A percentile compares a stretch with the other conserved stretches of the same genome.
These are phyloP conservation scores for Aurelia aurita complex sp. Pacific DNA, from an alignment of 30 jellyfish, hydroid and myxozoan genomes.

Conservation along the genomic window DNA sequence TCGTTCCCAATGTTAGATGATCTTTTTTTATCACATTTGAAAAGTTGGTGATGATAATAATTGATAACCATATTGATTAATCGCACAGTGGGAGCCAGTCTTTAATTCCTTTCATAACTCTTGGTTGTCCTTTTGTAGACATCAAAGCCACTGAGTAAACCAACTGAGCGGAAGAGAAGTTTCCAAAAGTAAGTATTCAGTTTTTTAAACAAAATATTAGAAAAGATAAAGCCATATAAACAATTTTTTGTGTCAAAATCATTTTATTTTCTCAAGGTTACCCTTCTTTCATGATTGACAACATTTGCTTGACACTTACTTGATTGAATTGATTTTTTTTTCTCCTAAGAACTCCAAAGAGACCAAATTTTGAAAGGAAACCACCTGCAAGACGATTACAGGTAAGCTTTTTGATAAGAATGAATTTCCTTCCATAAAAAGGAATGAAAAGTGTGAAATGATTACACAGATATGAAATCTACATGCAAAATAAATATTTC, in stretches of 20 bases:
- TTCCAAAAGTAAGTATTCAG: constrained; percentile 33
- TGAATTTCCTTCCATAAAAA: neutral
- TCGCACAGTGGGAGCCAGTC: too few species aligned
- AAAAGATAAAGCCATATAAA: too few species aligned
- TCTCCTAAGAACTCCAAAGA: constrained; percentile 45
- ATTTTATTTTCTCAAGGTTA: too few species aligned
- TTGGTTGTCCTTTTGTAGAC: constrained; percentile 10
- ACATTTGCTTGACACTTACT: neutral
- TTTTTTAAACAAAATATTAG: neutral
- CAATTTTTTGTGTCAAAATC: too few species aligned
- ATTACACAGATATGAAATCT: too few species aligned
- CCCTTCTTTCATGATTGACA: neutral
- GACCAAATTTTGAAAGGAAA: constrained; percentile 8
- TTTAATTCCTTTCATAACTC: too few species aligned
- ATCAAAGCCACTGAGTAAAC: constrained; percentile 32
- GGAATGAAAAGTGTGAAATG: neutral
- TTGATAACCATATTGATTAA: too few species aligned
- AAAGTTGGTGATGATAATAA: too few species aligned
- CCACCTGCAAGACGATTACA: constrained; percentile 55
- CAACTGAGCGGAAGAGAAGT: constrained; percentile 27
- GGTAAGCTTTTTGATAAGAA: neutral
- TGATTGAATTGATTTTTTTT: neutral
- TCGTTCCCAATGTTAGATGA: too few species aligned
- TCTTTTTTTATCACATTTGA: too few species aligned
- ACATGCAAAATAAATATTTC: too few species aligned